Percentiles rank a stretch among this genome's conserved stretches.
Conservation (phyloP, 2,797 vertebrate species). For the Cynopterus sphinx region DNA sequence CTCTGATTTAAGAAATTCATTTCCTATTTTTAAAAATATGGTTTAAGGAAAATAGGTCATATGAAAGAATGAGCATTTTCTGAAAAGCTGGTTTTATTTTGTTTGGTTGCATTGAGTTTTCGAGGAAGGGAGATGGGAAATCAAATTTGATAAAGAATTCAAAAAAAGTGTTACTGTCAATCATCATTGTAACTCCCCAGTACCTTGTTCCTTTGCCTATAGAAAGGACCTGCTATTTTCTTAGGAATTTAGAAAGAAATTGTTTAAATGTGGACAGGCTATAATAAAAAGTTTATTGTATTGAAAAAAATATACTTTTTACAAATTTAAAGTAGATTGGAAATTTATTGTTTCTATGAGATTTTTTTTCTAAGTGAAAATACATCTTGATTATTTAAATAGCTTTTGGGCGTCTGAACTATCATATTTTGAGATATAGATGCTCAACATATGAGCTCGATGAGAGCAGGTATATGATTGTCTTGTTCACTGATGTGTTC, state of each 20-base stretch:
- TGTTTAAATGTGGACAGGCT: not conserved
- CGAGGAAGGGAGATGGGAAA: too few relatives aligned
- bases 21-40: not conserved
- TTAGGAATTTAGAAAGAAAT: not conserved
- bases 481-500: not conserved
- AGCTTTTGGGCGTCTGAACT: not conserved
- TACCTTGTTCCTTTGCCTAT: not conserved
- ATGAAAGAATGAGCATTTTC: conserved; percentile 1
- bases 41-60: not conserved
- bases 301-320: not conserved
- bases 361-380: conserved; percentile 30
- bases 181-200: not conserved
- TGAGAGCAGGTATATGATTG: not conserved
- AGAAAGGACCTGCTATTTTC: conserved; percentile 17
- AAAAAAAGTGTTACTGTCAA: not conserved
- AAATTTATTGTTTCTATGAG: not conserved
- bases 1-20: not conserved
- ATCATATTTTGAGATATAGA: not conserved
- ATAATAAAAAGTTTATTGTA: conserved; percentile 11
- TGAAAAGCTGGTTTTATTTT: not conserved
- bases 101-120: not conserved
- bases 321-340: not conserved
- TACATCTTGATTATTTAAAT: not conserved
- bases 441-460: not conserved
- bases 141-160: conserved; percentile 16